Evolutionary conservation across 2,797 vertebrate species (phyloP).

Genomic region (Remorina albescens): DNA sequence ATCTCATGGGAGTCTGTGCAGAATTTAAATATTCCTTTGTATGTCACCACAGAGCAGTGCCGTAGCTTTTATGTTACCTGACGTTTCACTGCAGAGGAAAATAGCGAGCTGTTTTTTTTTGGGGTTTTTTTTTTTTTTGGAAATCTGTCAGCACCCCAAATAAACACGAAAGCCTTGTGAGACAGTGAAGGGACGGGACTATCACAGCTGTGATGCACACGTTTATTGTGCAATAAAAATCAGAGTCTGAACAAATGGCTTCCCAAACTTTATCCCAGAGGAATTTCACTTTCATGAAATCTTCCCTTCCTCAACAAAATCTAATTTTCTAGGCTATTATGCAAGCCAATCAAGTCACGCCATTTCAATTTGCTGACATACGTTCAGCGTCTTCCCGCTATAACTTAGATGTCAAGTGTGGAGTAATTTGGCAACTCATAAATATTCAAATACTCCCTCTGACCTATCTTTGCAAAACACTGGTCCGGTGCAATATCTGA

Average conservation of each 20-base stretch:
- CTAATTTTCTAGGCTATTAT: slow-evolving; percentile 55
- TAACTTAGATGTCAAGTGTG: slow-evolving; percentile 48
- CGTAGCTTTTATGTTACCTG: slow-evolving; percentile 30
- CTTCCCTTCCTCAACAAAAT: slow-evolving; percentile 31
- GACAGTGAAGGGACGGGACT: slow-evolving; percentile 3
- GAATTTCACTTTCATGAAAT: slow-evolving; percentile 40
- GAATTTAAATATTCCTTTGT: slow-evolving; percentile 45
- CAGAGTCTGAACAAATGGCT: slow-evolving; percentile 15
- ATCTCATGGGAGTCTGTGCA: slow-evolving; percentile 19
- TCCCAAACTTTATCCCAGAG: slow-evolving; percentile 38
- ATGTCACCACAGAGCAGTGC: slow-evolving; percentile 8
- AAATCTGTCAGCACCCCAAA: slow-evolving; percentile 7
- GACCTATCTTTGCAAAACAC: slow-evolving; percentile 69
- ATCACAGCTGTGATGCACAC: slow-evolving; percentile 29
- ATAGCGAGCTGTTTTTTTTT: too few relatives aligned
- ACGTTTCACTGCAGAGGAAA: slow-evolving; percentile 29
- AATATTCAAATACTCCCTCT: slow-evolving; percentile 69
- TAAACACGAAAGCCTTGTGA: slow-evolving; percentile 19
- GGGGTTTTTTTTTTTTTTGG: too few relatives aligned
- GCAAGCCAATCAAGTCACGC: slow-evolving; percentile 46
- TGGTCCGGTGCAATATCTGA: slow-evolving; percentile 47
- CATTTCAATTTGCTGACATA: slow-evolving; percentile 37
- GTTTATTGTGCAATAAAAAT: slow-evolving; percentile 49
- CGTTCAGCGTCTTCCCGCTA: slow-evolving; percentile 29
- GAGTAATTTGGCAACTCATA: slow-evolving; percentile 62